phyloP scores from a whole-genome alignment of 2,888 invertebrate species.

The Coleophora flavipennella region DNA sequence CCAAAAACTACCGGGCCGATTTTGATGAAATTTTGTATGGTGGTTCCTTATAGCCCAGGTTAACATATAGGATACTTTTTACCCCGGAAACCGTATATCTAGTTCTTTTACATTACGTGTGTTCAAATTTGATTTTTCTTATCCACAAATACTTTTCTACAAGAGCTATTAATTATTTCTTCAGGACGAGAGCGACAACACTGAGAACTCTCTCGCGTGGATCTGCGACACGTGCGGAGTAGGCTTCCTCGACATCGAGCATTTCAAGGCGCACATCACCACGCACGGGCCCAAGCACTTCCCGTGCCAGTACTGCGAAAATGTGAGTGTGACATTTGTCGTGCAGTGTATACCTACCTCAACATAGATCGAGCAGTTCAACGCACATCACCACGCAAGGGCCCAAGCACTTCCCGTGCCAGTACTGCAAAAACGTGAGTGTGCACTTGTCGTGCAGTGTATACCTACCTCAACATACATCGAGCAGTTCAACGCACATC shows the following conservation, averaged over 20 bases:
- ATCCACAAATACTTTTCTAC: too few relatives aligned
- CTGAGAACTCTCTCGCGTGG: constrained; percentile 23
- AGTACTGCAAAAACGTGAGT: constrained; percentile 47
- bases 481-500: constrained; percentile 41
- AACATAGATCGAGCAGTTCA: constrained; percentile 38
- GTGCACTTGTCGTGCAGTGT: constrained; percentile 50
- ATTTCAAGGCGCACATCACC: constrained; percentile 40
- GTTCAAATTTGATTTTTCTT: too few relatives aligned
- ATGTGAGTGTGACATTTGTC: constrained; percentile 41
- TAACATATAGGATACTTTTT: too few relatives aligned
- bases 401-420: constrained; percentile 41
- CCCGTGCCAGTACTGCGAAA: constrained; percentile 50
- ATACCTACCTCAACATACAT: constrained; percentile 33
- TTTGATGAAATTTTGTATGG: too few relatives aligned
- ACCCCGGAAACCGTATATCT: too few relatives aligned
- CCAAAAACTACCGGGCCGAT: too few relatives aligned
- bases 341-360: constrained; percentile 42
- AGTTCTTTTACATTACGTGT: too few relatives aligned
- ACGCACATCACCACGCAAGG: constrained; percentile 32
- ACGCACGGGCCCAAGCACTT: constrained; percentile 39
- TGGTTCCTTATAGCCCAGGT: too few relatives aligned
- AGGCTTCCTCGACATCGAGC: constrained; percentile 32
- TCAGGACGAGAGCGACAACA: not conserved
- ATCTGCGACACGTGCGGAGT: constrained; percentile 58
- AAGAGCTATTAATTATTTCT: too few relatives aligned